phyloP scores from a whole-genome alignment of 1,140 invertebrate species.

The Drosophila albomicans region DNA sequence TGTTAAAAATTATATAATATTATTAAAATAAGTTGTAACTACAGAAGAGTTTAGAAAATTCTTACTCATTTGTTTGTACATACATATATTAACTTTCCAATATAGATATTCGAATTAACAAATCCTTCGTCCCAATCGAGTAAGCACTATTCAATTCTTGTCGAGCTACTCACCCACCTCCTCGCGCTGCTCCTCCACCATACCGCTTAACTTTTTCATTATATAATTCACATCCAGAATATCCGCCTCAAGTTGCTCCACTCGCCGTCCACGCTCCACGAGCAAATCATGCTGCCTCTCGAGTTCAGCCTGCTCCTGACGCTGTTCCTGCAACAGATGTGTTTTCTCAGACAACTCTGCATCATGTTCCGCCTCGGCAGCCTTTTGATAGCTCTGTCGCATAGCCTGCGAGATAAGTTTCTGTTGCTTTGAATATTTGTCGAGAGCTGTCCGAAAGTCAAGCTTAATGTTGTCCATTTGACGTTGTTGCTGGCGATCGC shows the following conservation, averaged over 20 bases:
- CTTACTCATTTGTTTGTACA: too few relatives aligned
- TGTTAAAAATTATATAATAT: too few relatives aligned
- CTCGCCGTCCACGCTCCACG: constrained; percentile 90
- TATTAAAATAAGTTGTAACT: too few relatives aligned
- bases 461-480: too few relatives aligned
- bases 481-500: constrained; percentile 88
- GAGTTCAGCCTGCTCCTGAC: constrained; percentile 86
- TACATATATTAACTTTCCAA: too few relatives aligned
- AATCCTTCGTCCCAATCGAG: too few relatives aligned
- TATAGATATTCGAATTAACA: too few relatives aligned
- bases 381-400: constrained; percentile 89
- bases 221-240: constrained; percentile 96
- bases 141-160: too few relatives aligned
- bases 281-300: constrained; percentile 93
- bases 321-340: constrained; percentile 86
- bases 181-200: constrained; percentile 93
- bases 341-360: constrained; percentile 83
- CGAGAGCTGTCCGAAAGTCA: constrained; percentile 89
- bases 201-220: constrained; percentile 93
- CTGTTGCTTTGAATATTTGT: constrained; percentile 91
- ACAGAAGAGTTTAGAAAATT: too few relatives aligned
- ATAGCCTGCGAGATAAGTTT: constrained; percentile 92
- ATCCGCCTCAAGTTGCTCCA: constrained; percentile 92
- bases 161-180: constrained; percentile 89
- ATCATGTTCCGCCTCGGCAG: constrained; percentile 84